Conservation (phyloP, 2,888 invertebrate species). For the Gastrophysa polygoni region DNA sequence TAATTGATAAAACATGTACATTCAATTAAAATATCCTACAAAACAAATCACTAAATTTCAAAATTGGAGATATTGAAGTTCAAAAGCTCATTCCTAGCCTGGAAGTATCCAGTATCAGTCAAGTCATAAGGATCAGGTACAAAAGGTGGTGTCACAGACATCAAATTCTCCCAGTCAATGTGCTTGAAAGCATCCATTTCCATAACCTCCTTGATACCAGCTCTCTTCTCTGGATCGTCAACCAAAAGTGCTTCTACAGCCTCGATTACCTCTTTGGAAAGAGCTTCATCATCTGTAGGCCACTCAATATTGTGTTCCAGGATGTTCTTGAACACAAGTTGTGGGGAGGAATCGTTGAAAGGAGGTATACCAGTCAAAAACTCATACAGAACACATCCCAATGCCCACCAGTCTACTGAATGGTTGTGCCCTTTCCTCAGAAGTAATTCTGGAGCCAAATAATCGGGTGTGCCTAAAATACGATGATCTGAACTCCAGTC, state of each 20-base stretch:
- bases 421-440: constrained; percentile 77
- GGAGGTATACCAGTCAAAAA: constrained; percentile 95
- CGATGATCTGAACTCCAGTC: constrained; percentile 73
- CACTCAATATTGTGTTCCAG: constrained; percentile 77
- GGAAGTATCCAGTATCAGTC: constrained; percentile 92
- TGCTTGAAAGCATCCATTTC: constrained; percentile 72
- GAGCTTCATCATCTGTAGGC: constrained; percentile 87
- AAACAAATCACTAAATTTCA: constrained; percentile 61
- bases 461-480: constrained; percentile 94
- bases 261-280: constrained; percentile 72
- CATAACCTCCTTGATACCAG: constrained; percentile 71
- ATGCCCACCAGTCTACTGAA: constrained; percentile 95
- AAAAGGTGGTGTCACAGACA: constrained; percentile 80
- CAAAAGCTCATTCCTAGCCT: constrained; percentile 82
- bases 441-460: constrained; percentile 91
- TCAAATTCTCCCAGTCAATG: constrained; percentile 83
- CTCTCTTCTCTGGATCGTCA: constrained; percentile 72
- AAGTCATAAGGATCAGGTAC: constrained; percentile 86
- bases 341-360: constrained; percentile 91
- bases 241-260: constrained; percentile 81
- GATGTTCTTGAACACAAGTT: constrained; percentile 92
- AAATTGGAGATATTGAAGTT: constrained; percentile 83
- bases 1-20: too few species aligned
- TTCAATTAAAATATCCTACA: not conserved
- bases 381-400: constrained; percentile 94